Base-by-base conservation (phyloP, 2,797 vertebrate species). In the Brotogeris chrysoptera region DNA sequence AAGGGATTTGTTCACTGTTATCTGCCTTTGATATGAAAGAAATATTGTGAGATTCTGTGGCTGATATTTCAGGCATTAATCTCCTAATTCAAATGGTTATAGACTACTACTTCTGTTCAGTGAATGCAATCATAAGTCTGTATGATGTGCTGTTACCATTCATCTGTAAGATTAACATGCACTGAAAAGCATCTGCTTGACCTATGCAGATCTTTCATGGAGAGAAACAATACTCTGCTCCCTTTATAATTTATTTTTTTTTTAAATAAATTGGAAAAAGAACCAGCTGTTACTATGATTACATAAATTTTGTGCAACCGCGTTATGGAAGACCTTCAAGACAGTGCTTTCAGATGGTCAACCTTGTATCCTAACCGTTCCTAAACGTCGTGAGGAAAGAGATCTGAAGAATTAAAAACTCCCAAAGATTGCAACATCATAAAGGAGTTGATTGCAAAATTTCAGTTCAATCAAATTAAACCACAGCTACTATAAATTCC, bases 141-240 rank as follows among this genome's bases (percentile, higher is more conserved):
- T n/a, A 24, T 34, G 66, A 81, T 36, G 23, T 16, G 1, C 41
- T 71, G 17, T 49, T 90, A 13, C 16, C 16, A 39, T 46, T 94
- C 28, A 41, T 38, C 80, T 80, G 14, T 82, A 81, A 84, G 43
- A 63, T 76, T 81, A 96, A 85, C 4, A 47, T 44, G 10, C 24
- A 71, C 72, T 11, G 73, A 73, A 46, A 76, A 92, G 2, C 4
- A 79, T 36, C 38, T 77, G 44, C 50, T 72, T 79, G 34, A 82
- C 36, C 36, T 16, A 59, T 46, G 27, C n/a, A 74, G 41, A 38
- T 81, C 30, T 34, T 43, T 94, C 79, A 81, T 95, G 94, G 84
- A 95, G 66, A 96, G 39, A 90, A 64, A 91, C 71, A 87, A 64
- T 90, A 92, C 81, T 92, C 59, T 59, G 64, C 34, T 96, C 6